Evolutionary conservation across 2,888 invertebrate species (phyloP), one percentile per base, ranked within the genome.

Genomic region (Drosophila vallismaia): DNA sequence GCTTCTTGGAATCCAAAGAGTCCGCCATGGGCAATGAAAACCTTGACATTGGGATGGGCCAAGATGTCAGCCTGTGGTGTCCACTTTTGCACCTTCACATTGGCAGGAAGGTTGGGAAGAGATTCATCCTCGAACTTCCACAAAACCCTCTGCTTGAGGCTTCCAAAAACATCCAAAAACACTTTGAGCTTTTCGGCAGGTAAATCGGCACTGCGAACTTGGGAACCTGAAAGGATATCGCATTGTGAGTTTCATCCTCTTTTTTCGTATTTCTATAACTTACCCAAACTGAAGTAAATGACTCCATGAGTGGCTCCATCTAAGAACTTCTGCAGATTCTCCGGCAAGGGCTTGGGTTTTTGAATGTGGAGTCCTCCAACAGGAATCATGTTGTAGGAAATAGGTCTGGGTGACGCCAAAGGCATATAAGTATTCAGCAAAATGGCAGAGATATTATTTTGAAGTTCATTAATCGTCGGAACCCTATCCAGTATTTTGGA

Each of bases 321-420:
- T 9, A 92, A 60, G 71, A 91, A 92, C 33, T 85, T 66, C 54
- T 92, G 69, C 0, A 92, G 74, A 24, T 90, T 81, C 14, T 59
- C 40, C 0, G 89, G 85, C 55, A 90, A 54, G 0, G 78, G 54
- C 36, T 91, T 88, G 0, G 84, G 63, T 4, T 83, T 81, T 7
- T 89, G 81, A 28, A 93, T 91, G 59, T 94, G 94, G 7, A 93
- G 76, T 10, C 94, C 94, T 0, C 92, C 93, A 1, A 93, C 92
- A 52, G 92, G 92, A 6, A 93, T 86, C 53, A 93, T 86, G 1
- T 91, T 91, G 1, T 92, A 90, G 0, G 92, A 86, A 0, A 86
- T 59, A 0, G 93, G 92, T 46, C 91, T 88, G 0, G 92, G 83
- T 0, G 90, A 88, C 8, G 90, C 88, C 5, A 93, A 60, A 0